A percentile compares a stretch with the other conserved stretches of the same genome.
These are phyloP conservation scores for Caiman crocodilus DNA, from an alignment of 2,797 vertebrate genomes.

Conservation along the genomic window DNA sequence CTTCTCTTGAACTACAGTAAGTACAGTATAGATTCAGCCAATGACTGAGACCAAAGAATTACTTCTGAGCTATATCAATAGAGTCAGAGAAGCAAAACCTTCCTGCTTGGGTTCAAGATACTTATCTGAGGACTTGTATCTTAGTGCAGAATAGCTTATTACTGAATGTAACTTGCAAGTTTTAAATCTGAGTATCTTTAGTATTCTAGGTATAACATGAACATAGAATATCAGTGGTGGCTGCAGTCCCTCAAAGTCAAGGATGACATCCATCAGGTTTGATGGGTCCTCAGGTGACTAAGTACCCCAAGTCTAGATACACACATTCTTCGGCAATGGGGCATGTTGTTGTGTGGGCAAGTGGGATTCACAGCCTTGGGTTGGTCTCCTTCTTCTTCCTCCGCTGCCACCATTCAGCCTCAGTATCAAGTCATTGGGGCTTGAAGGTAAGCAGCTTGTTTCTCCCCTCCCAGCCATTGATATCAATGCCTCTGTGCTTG, in stretches of 20 bases:
- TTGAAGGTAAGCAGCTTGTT: too few relatives aligned
- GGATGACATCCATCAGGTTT: too few relatives aligned
- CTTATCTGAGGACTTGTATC: not conserved
- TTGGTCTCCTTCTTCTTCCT: too few relatives aligned
- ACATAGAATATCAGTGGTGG: conserved; percentile 42
- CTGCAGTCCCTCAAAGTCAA: conserved; percentile 31
- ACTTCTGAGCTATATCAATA: not conserved
- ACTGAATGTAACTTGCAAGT: not conserved
- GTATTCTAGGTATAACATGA: conserved; percentile 26
- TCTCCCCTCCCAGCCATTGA: too few relatives aligned
- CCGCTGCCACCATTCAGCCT: too few relatives aligned
- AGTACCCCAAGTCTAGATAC: too few relatives aligned
- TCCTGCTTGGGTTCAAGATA: not conserved
- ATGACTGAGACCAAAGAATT: not conserved
- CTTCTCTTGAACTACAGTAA: not conserved
- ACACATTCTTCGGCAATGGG: too few relatives aligned
- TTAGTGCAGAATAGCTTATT: conserved; percentile 10
- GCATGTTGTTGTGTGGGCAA: too few relatives aligned
- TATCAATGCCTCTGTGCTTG: too few relatives aligned
- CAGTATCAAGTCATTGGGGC: too few relatives aligned
- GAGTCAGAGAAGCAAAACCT: not conserved
- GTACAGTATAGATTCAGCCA: not conserved
- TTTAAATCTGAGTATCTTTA: conserved; percentile 54
- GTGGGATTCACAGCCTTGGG: too few relatives aligned
- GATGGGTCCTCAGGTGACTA: too few relatives aligned